Evolutionary conservation across 2,888 invertebrate species (phyloP), one percentile per base, ranked within the genome.

Genomic region (Ophonus ardosiacus): DNA sequence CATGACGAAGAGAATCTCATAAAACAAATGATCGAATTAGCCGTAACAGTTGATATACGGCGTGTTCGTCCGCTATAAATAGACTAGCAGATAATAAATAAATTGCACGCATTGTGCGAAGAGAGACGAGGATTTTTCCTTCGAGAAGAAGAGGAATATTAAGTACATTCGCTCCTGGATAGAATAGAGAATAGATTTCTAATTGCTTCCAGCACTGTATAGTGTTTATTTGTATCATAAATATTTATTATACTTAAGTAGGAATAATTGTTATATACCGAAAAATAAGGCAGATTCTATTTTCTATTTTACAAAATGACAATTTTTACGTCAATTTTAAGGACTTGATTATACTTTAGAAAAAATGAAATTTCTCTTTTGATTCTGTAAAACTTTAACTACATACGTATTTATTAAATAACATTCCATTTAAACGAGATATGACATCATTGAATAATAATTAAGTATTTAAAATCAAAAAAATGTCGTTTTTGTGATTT

Each of bases 11-110:
- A 43, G 68, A 13, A 40, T 74, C 71, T 43, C 82, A 82, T 82
- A 82, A 82, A 82, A 82, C 57, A 82, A 82, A 82, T 71, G 82
- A 68, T 57, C 82, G 71, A 82, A 82, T 71, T 82, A 82, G 82
- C 68, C 56, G 82, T 71, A 82, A 82, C 71, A 57, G 71, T 71
- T 82, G 68, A 71, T 82, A 82, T 82, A 82, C 68, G 82, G 51
- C 71, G 68, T 68, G 51, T 31, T 57, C 56, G 31, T 68, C 68
- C 17, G 15, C 82, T 82, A 82, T 82, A 71, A 71, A 82, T 82
- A 82, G 82, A 82, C 51, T 74, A 31, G 24, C 65, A 15, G 57
- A 71, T 82, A 82, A 82, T 82, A 82, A 81, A 81, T 81, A 81
- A 81, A 81, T 81, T 65, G 65, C 81, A 81, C 81, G 81, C 81